Evolutionary conservation across 2,797 vertebrate species (phyloP).

Genomic region (Selene dorsalis): DNA sequence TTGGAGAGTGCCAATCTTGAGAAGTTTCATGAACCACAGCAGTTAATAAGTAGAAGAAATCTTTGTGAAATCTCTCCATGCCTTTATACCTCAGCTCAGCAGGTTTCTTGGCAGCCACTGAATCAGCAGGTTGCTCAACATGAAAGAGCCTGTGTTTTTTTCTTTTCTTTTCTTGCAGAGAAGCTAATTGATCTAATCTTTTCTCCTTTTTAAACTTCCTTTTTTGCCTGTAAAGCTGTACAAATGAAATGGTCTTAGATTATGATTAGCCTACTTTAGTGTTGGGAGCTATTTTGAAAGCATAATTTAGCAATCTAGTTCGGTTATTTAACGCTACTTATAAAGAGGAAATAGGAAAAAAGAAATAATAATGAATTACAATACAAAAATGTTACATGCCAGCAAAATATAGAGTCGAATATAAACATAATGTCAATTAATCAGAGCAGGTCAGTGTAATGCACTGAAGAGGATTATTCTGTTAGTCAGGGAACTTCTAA

Average conservation of each 20-base stretch:
- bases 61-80: conserved; percentile 24
- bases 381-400: no score
- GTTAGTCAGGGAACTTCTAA: no score
- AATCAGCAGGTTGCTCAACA: conserved; percentile 47
- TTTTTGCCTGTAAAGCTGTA: background rate
- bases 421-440: no score
- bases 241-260: conserved; percentile 4
- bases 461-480: no score
- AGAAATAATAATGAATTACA: no score
- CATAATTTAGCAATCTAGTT: no score
- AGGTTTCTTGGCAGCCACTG: conserved; percentile 30
- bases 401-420: no score
- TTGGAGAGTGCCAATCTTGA: conserved; percentile 1
- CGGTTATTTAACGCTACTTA: no score
- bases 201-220: background rate
- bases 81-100: conserved; percentile 27
- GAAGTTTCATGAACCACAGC: conserved; percentile 19
- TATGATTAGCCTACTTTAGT: conserved; percentile 8
- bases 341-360: no score
- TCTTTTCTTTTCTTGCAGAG: background rate
- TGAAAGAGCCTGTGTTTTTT: conserved; percentile 6
- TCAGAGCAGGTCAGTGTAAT: no score
- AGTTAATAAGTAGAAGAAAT: conserved; percentile 53
- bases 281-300: no score
- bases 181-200: conserved; percentile 16